Evolutionary conservation across 2,888 invertebrate genomes (phyloP).

Genomic region (Drosophila hamatofila): DNA sequence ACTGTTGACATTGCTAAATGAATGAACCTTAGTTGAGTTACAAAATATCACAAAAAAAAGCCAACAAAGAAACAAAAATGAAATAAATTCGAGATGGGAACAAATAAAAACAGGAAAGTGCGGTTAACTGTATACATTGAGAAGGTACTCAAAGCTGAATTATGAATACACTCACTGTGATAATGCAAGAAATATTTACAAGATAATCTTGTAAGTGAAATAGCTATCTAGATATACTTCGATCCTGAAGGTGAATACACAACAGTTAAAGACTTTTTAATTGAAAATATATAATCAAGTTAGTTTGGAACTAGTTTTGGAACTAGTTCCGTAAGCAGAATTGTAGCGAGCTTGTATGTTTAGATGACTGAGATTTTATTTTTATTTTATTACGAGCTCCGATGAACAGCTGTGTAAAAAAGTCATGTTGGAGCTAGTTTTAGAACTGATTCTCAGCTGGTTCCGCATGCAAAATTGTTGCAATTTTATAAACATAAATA

Average conservation of each 20-base stretch:
- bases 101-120: slow-evolving; percentile 25
- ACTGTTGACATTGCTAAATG: slow-evolving; percentile 77
- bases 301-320: too few relatives aligned
- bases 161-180: slow-evolving; percentile 19
- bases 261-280: neutral
- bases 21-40: slow-evolving; percentile 72
- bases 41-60: slow-evolving; percentile 49
- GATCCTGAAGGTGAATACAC: neutral
- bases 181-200: too few relatives aligned
- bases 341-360: too few relatives aligned
- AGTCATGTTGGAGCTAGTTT: neutral
- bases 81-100: slow-evolving; percentile 11
- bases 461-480: too few relatives aligned
- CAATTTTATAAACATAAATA: too few relatives aligned
- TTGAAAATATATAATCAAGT: neutral
- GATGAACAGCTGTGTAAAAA: too few relatives aligned
- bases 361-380: too few relatives aligned
- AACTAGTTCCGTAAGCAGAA: too few relatives aligned
- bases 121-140: neutral
- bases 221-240: neutral
- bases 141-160: neutral
- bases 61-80: slow-evolving; percentile 8
- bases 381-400: too few relatives aligned
- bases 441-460: neutral
- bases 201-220: neutral